A percentile compares a stretch with the other conserved stretches of the same genome.
These are phyloP conservation scores for Drosophila willistoni DNA, from an alignment of 1,140 invertebrate species.

Conservation along the genomic window DNA sequence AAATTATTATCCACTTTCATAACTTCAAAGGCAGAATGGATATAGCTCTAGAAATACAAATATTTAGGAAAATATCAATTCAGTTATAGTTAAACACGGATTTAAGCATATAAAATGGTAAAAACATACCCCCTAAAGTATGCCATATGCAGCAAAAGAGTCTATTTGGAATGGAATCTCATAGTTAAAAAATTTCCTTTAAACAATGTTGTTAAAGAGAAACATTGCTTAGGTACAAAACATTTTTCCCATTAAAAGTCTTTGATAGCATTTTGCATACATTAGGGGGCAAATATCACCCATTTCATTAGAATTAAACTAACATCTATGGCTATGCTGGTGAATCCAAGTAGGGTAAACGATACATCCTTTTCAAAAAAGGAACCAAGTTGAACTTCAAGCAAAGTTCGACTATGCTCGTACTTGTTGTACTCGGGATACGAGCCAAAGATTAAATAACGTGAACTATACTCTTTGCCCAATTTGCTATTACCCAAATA, in stretches of 20 bases:
- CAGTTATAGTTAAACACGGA: neutral
- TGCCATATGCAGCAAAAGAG: too few species aligned
- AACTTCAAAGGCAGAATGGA: conserved; percentile 85
- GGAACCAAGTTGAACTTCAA: conserved; percentile 40
- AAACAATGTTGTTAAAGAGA: too few species aligned
- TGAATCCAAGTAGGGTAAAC: conserved; percentile 48
- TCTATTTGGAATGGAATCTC: too few species aligned
- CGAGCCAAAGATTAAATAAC: conserved; percentile 60
- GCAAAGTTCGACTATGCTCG: conserved; percentile 3
- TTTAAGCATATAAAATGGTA: too few species aligned
- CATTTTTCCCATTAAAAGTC: too few species aligned
- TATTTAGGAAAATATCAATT: neutral
- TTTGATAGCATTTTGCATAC: too few species aligned
- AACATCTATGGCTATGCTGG: conserved; percentile 54
- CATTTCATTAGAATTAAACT: neutral
- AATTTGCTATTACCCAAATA: conserved; percentile 68
- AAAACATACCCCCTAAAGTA: too few species aligned
- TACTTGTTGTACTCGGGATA: conserved; percentile 51
- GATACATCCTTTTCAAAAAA: conserved; percentile 65
- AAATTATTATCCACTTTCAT: conserved; percentile 84
- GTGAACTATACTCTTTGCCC: conserved; percentile 57
- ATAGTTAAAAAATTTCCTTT: too few species aligned
- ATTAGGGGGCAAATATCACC: too few species aligned
- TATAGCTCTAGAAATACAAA: conserved; percentile 76
- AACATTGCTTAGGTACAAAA: too few species aligned